Evolutionary conservation across 1,140 invertebrate species (phyloP), one percentile per base, ranked within the genome.

Genomic region (Wasmannia auropunctata): DNA sequence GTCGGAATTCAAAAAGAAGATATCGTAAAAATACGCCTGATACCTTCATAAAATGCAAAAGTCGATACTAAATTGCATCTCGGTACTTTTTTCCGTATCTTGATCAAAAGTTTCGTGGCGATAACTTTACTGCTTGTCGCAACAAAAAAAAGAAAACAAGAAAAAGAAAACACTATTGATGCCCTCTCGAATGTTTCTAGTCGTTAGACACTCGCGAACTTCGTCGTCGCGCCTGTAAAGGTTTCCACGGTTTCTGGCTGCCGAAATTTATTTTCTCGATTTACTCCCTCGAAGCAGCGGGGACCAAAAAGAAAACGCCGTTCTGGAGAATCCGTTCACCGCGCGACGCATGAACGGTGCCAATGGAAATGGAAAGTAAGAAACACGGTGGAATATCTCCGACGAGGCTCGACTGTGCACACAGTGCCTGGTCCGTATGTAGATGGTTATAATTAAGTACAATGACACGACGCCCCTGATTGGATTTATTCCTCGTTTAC

Each of bases 401-500:
- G 79, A 37, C 16, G 16, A 72, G 51, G n/a, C 63, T 51, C 62
- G 60, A 28, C 6, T 43, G 25, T 34, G 56, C 8, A 28, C n/a
- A n/a, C n/a, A n/a, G n/a, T n/a, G 37, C n/a, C 51, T 25, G 67
- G n/a, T 40, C 28, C 34, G 25, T 31, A 43, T 31, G 10, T 63
- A 46, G 19, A 51, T 60, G 40, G 16, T 25, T n/a, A 74, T 43
- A 72, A 72, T 69, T 74, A 81, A 83, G 67, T 83, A 83, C 79
- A 83, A 83, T 81, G 25, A 81, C 51, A 81, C 67, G 79, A 83
- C 51, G 49, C 37, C 37, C 49, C 54, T 58, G n/a, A n/a, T n/a
- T 69, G 63, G 16, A 56, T 69, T 87, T 85, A 37, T 46, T 62
- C 43, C 46, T 74, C 46, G 34, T 72, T 83, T 72, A 83, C 67